Base-by-base conservation (phyloP, 2,888 invertebrate genomes). In the Trachelus stipa region DNA sequence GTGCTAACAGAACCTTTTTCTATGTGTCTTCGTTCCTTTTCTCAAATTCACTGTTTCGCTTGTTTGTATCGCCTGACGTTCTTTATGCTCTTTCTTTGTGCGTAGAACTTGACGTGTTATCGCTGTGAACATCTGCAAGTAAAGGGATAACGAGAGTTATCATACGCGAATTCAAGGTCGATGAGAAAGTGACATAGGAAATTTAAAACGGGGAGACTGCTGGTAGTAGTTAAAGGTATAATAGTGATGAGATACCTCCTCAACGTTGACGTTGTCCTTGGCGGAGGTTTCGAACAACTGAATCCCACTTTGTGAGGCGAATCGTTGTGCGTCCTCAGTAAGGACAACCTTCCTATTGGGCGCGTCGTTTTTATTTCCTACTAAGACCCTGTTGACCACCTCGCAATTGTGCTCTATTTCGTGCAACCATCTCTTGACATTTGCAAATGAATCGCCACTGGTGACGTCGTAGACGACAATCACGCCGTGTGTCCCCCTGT, bases 341-440 rank as follows among this genome's bases (percentile, higher is more conserved):
- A 98, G 94, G 35, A 99, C 99, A 80, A 99, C 98, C 93, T 99
- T 98, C 85, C 97, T 94, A 87, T 97, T 97, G 23, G 98, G 97
- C 90, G 97, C 96, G 92, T 98, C 98, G 92, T 98, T 97, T 93
- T 99, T 99, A 93, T 99, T 99, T 84, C 98, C 98, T 91, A 99
- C 98, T 94, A 99, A 94, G 92, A 99, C 98, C 95, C 97, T 97
- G 93, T 98, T 98, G 85, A 99, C 99, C 88, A 98, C 97, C 94
- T 99, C 99, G 95, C 99, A 99, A 93, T 99, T 99, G 91, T 98
- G 98, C 91, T 99, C 99, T 85, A 99, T 99, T 93, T 99, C 99
- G 91, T 98, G 98, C 77, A 99, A 93, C 99, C 99, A 99, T 91
- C 99, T 94, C 92, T 99, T 98, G 3, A 99, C 99, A 92, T 99